Evolutionary conservation across 35 echinoderm and acorn worm genomes (phyloP).

Genomic region (Ptychodera flava): DNA sequence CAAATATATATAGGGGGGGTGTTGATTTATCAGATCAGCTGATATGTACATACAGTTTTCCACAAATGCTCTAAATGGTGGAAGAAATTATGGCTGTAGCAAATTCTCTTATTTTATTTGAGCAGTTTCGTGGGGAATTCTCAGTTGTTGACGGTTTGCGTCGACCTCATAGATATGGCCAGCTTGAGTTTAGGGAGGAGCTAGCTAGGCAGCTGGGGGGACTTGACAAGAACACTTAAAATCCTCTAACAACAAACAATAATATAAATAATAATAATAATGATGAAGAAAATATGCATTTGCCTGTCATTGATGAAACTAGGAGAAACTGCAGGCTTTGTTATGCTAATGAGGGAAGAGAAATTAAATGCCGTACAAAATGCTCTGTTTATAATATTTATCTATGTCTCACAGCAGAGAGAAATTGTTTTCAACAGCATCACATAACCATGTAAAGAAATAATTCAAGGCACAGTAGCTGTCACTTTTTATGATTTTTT

Average conservation of each 20-base stretch:
- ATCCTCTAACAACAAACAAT: background rate
- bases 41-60: background rate
- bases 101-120: background rate
- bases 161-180: background rate
- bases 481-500: no score
- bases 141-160: background rate
- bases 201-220: background rate
- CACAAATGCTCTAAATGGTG: background rate
- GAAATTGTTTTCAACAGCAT: background rate
- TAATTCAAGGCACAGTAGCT: no score
- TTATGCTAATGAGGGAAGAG: background rate
- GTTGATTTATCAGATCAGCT: background rate
- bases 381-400: background rate
- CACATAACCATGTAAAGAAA: background rate
- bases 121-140: background rate
- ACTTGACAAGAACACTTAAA: background rate
- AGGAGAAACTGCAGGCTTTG: background rate
- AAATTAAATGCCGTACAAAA: background rate
- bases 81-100: background rate
- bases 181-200: background rate
- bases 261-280: background rate
- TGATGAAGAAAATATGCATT: background rate
- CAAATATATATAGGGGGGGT: background rate
- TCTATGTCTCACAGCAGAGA: background rate
- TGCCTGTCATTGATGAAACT: background rate